phyloP scores from a whole-genome alignment of 2,888 invertebrate species.

The Syrphus vitripennis region DNA sequence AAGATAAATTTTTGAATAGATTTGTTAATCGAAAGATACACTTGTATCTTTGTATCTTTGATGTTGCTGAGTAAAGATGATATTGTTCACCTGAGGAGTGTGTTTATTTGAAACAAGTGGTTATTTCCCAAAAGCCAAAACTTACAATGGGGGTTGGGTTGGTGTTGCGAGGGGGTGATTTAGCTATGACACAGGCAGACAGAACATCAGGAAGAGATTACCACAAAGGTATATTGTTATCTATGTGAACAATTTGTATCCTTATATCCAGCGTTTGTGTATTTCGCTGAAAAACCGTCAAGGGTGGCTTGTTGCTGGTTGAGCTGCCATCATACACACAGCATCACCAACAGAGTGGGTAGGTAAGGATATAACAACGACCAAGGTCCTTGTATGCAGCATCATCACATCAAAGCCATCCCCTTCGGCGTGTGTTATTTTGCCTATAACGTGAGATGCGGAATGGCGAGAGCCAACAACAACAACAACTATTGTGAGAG shows the following conservation, averaged over 20 bases:
- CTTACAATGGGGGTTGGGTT: not conserved
- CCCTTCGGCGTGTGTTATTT: slow-evolving; percentile 46
- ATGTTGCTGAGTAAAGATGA: not conserved
- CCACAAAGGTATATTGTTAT: slow-evolving; percentile 70
- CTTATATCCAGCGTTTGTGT: slow-evolving; percentile 52
- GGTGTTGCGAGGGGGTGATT: slow-evolving; percentile 5
- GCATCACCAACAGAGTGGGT: not conserved
- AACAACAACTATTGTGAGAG: slow-evolving; percentile 26
- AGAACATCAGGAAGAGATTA: slow-evolving; percentile 70
- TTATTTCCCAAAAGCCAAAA: slow-evolving; percentile 32
- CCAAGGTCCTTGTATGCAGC: slow-evolving; percentile 71
- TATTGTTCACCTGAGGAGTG: slow-evolving; percentile 67
- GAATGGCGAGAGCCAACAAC: slow-evolving; percentile 24
- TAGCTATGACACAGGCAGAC: slow-evolving; percentile 30
- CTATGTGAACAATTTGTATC: slow-evolving; percentile 69
- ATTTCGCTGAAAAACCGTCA: not conserved
- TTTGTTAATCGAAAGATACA: slow-evolving; percentile 64
- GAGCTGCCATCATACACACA: slow-evolving; percentile 17
- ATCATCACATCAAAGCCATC: slow-evolving; percentile 55
- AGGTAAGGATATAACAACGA: slow-evolving; percentile 21
- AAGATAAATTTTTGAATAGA: slow-evolving; percentile 70
- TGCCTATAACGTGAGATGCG: slow-evolving; percentile 17
- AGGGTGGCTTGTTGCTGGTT: slow-evolving; percentile 47
- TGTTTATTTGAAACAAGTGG: slow-evolving; percentile 71
- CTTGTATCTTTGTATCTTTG: slow-evolving; percentile 12